A percentile compares a stretch with the other conserved stretches of the same genome.
These are phyloP conservation scores for Chirona hameri DNA, from an alignment of 2,888 invertebrate species.

Conservation along the genomic window DNA sequence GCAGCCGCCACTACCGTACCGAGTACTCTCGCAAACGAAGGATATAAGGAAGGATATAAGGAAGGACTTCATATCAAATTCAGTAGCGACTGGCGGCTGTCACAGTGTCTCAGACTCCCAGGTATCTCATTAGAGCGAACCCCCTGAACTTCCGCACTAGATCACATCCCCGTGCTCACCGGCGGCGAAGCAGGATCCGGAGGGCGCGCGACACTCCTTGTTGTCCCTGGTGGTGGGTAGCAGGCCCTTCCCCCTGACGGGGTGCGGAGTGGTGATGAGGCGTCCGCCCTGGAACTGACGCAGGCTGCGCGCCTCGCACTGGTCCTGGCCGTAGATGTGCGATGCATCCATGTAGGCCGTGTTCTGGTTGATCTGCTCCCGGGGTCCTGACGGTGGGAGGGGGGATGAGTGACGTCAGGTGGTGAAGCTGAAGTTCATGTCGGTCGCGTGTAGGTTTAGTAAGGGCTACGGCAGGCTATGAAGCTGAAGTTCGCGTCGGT, in stretches of 20 bases:
- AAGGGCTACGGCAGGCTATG: too few relatives aligned
- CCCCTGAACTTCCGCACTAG: background rate
- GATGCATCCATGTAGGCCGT: slow-evolving; percentile 85
- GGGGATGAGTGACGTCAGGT: background rate
- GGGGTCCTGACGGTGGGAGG: slow-evolving; percentile 56
- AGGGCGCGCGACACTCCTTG: slow-evolving; percentile 75
- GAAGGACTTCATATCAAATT: too few relatives aligned
- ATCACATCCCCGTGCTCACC: slow-evolving; percentile 49
- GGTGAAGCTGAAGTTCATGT: too few relatives aligned
- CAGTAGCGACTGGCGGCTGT: too few relatives aligned
- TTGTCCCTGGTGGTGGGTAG: slow-evolving; percentile 65
- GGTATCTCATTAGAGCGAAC: too few relatives aligned
- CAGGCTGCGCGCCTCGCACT: slow-evolving; percentile 70
- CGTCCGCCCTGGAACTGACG: slow-evolving; percentile 71
- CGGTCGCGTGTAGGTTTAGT: too few relatives aligned
- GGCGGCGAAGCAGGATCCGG: slow-evolving; percentile 81
- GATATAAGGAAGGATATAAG: too few relatives aligned
- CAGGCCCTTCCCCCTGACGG: slow-evolving; percentile 67
- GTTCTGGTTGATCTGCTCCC: slow-evolving; percentile 92
- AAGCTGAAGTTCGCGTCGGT: too few relatives aligned
- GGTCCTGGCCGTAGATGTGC: slow-evolving; percentile 84
- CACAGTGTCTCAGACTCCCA: too few relatives aligned
- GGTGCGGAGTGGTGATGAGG: slow-evolving; percentile 73
- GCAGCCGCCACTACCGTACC: too few relatives aligned
- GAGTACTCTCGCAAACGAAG: too few relatives aligned